These are phyloP conservation scores for Mola mola DNA, from an alignment of 2,113 vertebrate species.

Conservation along the genomic window DNA sequence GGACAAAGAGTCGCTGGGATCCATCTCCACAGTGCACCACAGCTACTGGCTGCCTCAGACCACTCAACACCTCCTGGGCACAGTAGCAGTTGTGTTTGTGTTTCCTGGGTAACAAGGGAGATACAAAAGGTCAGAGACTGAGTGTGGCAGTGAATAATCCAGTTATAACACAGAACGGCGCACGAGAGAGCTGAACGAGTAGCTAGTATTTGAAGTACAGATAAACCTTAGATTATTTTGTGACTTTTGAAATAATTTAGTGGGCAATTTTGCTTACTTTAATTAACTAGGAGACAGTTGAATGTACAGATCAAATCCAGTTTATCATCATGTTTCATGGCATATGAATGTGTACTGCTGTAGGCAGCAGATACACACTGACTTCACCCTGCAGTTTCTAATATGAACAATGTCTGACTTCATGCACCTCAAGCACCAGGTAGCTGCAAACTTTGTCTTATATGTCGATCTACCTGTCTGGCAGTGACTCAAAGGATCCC, in stretches of 20 bases:
- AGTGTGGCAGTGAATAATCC: constrained; percentile 38
- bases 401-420: neutral
- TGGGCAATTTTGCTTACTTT: no score
- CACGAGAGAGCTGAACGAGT: neutral
- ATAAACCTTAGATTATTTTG: neutral
- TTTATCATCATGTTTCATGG: neutral
- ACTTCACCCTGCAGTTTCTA: neutral
- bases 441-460: neutral
- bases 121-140: constrained; percentile 64
- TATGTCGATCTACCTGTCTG: neutral
- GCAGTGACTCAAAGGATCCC: neutral
- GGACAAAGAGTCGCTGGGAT: constrained; percentile 95
- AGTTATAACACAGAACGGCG: constrained; percentile 6
- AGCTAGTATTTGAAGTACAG: neutral
- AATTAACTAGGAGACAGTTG: no score
- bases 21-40: constrained; percentile 92
- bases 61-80: constrained; percentile 91
- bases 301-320: no score
- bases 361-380: neutral
- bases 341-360: neutral
- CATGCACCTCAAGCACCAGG: neutral
- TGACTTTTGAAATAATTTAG: neutral
- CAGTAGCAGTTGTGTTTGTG: constrained; percentile 99
- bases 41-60: constrained; percentile 90
- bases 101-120: constrained; percentile 86